Evolutionary conservation across 2,888 invertebrate genomes (phyloP), one percentile per base, ranked within the genome.

Genomic region (Silvanus unidentatus): DNA sequence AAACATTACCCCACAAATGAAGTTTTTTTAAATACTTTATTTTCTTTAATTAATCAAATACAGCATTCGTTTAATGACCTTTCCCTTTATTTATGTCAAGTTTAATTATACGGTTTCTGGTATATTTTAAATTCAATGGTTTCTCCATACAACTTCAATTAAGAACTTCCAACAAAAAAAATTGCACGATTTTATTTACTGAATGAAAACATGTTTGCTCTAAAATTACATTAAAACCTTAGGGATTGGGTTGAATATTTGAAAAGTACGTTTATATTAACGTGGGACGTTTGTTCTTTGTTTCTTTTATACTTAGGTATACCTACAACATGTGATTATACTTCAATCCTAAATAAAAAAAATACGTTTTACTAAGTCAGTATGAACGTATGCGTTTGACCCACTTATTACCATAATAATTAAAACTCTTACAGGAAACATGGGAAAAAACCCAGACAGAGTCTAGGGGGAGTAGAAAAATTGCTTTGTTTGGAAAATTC

Each of bases 11-110:
- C 22, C 8, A 22, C 22, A 22, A 22, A 22, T 22, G 22, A 22
- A 22, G 22, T 22, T 22, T 22, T 22, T 22, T 8, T 9, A 11
- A 11, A 32, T 32, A n/a, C 32, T 37, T 37, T 37, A 37, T 37
- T 15, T 37, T 37, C 37, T 37, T 37, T 37, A 37, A 37, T 37
- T 37, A 37, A 37, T 37, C 37, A 37, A 37, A 37, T 37, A 37
- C 37, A 37, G 16, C 9, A 37, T 12, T 37, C 37, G 16, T 37
- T 37, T 37, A 37, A 37, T 37, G 37, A 37, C 37, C 37, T 15
- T 6, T 9, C 15, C 9, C n/a, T 37, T 37, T 37, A 37, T 37
- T 37, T 37, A 37, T 37, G 37, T 37, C 37, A 16, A 15, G 37
- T 37, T 37, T 37, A 37, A 37, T 37, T 37, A 37, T 37, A 37